Evolutionary conservation across 2,113 vertebrate genomes (phyloP).

Genomic region (Callorhinus ursinus): DNA sequence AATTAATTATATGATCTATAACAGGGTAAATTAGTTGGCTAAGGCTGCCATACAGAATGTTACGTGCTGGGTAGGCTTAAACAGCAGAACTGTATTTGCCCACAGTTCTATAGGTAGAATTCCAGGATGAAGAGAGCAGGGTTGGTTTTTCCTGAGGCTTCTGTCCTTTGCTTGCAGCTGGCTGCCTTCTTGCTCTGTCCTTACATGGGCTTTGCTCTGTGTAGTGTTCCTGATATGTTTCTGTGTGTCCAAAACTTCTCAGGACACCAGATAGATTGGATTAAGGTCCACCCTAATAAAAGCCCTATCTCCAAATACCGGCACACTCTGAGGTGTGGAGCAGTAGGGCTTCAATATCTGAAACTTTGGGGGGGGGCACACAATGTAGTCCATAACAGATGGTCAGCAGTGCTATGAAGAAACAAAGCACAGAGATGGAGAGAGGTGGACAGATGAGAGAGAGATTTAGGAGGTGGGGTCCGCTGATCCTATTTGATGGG

Average conservation of each 20-base stretch:
- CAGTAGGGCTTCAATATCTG: not conserved
- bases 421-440: not conserved
- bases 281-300: not conserved
- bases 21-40: not conserved
- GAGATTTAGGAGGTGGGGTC: not conserved
- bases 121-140: not conserved
- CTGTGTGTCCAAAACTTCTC: not conserved
- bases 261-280: not conserved
- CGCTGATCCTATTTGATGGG: not conserved
- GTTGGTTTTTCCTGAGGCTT: not conserved
- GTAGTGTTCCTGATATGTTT: not conserved
- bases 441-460: too few relatives aligned
- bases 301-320: not conserved
- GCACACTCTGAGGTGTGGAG: not conserved
- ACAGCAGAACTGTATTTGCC: not conserved
- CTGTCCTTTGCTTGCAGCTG: not conserved
- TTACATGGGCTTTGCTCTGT: not conserved
- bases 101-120: not conserved
- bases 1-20: not conserved
- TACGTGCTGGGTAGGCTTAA: not conserved
- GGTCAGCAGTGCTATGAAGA: not conserved
- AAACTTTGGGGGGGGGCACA: not conserved
- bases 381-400: not conserved
- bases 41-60: not conserved
- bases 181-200: not conserved